phyloP scores from a whole-genome alignment of 2,113 vertebrate genomes.

The Sinocyclocheilus grahami region DNA sequence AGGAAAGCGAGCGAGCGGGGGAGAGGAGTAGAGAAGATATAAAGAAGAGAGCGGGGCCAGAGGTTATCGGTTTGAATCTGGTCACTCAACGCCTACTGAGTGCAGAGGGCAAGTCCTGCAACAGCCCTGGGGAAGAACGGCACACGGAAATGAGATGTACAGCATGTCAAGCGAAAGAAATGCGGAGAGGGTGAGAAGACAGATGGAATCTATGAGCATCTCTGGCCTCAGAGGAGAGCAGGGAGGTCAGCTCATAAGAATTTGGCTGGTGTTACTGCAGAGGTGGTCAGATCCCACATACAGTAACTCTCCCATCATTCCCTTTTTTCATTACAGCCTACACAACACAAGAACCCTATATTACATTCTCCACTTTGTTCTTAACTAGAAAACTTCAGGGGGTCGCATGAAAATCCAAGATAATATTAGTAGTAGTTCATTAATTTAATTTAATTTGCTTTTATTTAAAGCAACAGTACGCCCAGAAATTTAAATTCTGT shows the following conservation, averaged over 20 bases:
- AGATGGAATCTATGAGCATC: constrained; percentile 62
- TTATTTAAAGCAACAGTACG: not conserved
- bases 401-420: not conserved
- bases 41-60: not conserved
- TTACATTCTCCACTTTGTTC: not conserved
- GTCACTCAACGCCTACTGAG: constrained; percentile 36
- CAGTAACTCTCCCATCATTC: not conserved
- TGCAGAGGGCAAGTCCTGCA: constrained; percentile 11
- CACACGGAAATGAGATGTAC: constrained; percentile 40
- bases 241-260: constrained; percentile 36
- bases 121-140: not conserved
- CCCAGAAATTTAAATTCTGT: not conserved
- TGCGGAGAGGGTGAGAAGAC: constrained; percentile 33
- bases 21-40: not conserved
- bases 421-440: not conserved
- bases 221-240: constrained; percentile 56
- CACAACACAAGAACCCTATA: not conserved
- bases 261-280: constrained; percentile 16
- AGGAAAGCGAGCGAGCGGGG: not conserved
- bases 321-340: constrained; percentile 2
- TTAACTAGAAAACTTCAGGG: not conserved
- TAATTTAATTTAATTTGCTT: not conserved
- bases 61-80: constrained; percentile 45
- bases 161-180: constrained; percentile 33
- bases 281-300: constrained; percentile 18